Conservation (phyloP, 2,888 invertebrate species). For the Branchellion lobata region DNA sequence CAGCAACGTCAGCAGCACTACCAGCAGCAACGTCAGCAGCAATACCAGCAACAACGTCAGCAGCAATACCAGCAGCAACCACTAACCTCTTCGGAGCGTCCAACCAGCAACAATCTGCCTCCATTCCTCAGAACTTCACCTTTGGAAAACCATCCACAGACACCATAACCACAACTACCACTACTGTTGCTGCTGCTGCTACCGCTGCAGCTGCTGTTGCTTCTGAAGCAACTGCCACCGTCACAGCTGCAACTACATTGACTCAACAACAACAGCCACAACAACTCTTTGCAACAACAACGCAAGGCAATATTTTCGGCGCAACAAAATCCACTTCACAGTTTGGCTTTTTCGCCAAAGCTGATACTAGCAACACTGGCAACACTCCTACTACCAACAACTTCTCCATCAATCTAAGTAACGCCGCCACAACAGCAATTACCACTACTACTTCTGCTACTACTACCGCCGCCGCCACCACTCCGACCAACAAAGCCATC, state of each 20-base stretch:
- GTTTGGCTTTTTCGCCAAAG: no score
- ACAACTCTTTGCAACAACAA: background rate
- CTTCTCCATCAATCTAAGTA: background rate
- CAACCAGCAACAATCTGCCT: no score
- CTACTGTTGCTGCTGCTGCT: background rate
- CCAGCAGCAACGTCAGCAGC: no score
- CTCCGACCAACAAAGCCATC: no score
- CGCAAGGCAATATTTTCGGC: background rate
- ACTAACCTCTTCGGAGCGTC: no score
- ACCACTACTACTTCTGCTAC: background rate
- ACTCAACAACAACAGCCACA: background rate
- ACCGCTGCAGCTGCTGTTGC: background rate
- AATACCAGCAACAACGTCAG: no score
- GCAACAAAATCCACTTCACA: background rate
- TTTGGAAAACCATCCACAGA: background rate
- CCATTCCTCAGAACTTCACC: no score
- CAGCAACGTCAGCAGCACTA: no score
- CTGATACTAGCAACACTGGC: no score
- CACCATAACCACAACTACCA: background rate
- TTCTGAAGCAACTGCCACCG: conserved; percentile 13
- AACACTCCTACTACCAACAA: no score
- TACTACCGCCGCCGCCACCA: background rate
- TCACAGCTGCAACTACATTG: conserved; percentile 5
- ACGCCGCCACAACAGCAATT: background rate
- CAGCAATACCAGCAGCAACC: no score